Evolutionary conservation across 2,888 invertebrate species (phyloP), one percentile per base, ranked within the genome.

Genomic region (Hoplodrina ambigua): DNA sequence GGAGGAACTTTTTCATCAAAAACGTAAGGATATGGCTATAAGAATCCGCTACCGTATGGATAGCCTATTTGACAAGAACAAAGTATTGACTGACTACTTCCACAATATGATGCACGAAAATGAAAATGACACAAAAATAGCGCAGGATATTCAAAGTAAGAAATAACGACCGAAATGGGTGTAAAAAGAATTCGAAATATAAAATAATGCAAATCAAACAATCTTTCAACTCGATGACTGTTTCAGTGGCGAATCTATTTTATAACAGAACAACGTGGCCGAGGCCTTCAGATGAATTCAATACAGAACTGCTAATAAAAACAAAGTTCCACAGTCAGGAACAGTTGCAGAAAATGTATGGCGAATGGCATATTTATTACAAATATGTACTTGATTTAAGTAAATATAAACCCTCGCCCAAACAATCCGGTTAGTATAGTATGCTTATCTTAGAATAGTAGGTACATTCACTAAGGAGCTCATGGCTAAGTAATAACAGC

Each of bases 361-460:
- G 79, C 2, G 57, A 75, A 10, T 87, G 82, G 84, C 52, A 68
- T 0, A 69, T 44, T 4, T 89, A 89, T 66, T 15, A 67, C 6
- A 30, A 58, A 6, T 65, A 66, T 41, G 69, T 87, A 15, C 30
- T 57, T 13, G 72, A 84, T 50, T 7, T 78, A 4, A 66, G 79
- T 0, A 71, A 60, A n/a, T 86, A 83, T 69, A 64, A 59, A 19
- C 92, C 91, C 0, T 70, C 60, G 49, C 88, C 91, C 0, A 20
- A 63, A 8, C 58, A 80, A 50, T 90, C 91, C 33, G 90, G 93
- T 92, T 84, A 52, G 61, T 11, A 41, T n/a, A n/a, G n/a, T n/a
- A 11, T 41, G 11, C 11, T 11, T 41, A 37, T 37, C 30, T 30
- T 7, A 33, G 33, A 33, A 33, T 33, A 37, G 33, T 33, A 2